A percentile compares a stretch with the other conserved stretches of the same genome.
Evolutionary conservation across 2,797 vertebrate species (phyloP).

Genomic region (Cottoperca gobio): DNA sequence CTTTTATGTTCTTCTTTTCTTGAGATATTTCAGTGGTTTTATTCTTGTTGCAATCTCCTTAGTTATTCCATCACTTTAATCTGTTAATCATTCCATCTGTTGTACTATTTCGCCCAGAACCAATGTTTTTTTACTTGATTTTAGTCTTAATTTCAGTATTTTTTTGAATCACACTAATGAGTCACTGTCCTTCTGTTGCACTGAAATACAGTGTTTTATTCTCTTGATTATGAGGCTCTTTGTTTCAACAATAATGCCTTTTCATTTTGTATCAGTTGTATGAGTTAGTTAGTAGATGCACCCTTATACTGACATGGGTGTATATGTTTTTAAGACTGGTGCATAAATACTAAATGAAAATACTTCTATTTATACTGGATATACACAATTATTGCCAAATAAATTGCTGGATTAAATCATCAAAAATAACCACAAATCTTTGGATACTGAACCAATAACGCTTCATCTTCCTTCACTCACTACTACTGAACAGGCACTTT

Average conservation of each 20-base stretch:
- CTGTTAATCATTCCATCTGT: slow-evolving; percentile 27
- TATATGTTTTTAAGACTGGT: neutral
- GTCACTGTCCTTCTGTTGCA: slow-evolving; percentile 29
- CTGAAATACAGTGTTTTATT: slow-evolving; percentile 23
- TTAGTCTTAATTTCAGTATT: slow-evolving; percentile 27
- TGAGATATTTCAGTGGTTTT: slow-evolving; percentile 21
- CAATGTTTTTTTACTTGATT: neutral
- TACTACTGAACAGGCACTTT: neutral
- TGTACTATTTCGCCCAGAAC: neutral
- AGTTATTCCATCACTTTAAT: slow-evolving; percentile 7
- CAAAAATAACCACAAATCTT: neutral
- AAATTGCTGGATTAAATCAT: neutral
- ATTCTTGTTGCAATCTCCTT: slow-evolving; percentile 4
- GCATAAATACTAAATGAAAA: slow-evolving; percentile 3
- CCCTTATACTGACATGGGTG: neutral
- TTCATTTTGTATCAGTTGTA: slow-evolving; percentile 12
- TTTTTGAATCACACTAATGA: neutral
- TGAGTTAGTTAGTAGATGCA: neutral
- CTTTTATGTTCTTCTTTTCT: slow-evolving; percentile 20
- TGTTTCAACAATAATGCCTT: neutral
- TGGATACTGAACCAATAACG: neutral
- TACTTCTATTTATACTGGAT: neutral
- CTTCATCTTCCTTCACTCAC: neutral
- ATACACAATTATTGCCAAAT: neutral
- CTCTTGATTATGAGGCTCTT: neutral